A percentile compares a stretch with the other conserved stretches of the same genome.
phyloP scores from a whole-genome alignment of 2,113 vertebrate genomes.

The Pseudorectes ferrugineus region DNA sequence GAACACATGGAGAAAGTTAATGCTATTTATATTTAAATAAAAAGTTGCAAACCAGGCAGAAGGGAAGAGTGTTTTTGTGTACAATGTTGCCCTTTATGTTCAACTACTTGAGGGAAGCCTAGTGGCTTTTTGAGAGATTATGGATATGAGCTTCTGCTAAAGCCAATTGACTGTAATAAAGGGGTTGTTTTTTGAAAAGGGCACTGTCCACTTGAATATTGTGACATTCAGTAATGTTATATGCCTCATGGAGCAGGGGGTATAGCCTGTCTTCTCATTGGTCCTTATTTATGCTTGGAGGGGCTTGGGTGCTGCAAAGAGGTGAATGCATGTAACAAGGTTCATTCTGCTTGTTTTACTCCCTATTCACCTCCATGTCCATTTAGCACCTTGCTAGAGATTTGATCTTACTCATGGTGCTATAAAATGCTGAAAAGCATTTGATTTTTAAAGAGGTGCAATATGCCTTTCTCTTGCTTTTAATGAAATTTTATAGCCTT shows the following conservation, averaged over 20 bases:
- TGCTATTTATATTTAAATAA: conserved; percentile 29
- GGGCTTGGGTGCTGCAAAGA: not conserved
- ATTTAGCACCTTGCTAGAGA: not conserved
- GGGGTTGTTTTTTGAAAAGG: not conserved
- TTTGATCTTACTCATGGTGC: not conserved
- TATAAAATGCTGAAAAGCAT: not conserved
- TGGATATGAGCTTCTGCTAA: not conserved
- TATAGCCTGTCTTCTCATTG: not conserved
- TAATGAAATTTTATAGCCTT: not conserved
- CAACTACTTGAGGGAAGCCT: not conserved
- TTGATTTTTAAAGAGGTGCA: not conserved
- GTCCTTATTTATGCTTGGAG: not conserved
- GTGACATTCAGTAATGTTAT: not conserved
- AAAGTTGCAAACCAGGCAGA: not conserved
- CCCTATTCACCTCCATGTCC: not conserved
- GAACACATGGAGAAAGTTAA: not conserved
- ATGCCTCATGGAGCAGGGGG: accelerated
- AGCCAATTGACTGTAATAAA: not conserved
- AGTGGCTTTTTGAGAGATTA: not conserved
- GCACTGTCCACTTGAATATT: not conserved
- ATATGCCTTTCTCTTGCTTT: not conserved
- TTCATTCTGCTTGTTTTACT: not conserved
- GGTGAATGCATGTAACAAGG: not conserved
- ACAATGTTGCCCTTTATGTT: not conserved
- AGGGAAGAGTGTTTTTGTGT: not conserved